phyloP scores from a whole-genome alignment of 2,797 vertebrate genomes.

The Poecilia velifera region DNA sequence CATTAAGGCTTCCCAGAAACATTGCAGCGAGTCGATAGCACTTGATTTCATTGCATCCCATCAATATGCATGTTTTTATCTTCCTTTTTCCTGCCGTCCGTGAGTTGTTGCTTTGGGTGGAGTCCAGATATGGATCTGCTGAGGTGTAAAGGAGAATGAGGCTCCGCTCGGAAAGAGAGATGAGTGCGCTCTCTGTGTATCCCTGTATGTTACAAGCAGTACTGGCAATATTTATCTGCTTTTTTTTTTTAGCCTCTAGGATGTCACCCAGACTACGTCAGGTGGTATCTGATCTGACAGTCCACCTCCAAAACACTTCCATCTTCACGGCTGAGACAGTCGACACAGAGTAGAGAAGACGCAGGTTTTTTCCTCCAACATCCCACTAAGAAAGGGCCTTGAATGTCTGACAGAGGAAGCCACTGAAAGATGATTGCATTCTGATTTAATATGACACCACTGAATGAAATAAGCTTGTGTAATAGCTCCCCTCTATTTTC shows the following conservation, averaged over 20 bases:
- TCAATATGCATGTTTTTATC: constrained; percentile 64
- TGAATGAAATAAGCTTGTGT: constrained; percentile 41
- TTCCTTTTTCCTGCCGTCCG: constrained; percentile 43
- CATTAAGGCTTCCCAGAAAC: constrained; percentile 58
- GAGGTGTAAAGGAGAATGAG: constrained; percentile 69
- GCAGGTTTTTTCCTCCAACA: constrained; percentile 36
- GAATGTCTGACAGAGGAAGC: constrained; percentile 44
- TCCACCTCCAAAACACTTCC: constrained; percentile 72
- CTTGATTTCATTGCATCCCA: constrained; percentile 63
- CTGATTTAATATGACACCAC: constrained; percentile 56
- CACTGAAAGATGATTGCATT: constrained; percentile 43
- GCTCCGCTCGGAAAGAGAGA: constrained; percentile 58
- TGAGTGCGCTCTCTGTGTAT: constrained; percentile 57
- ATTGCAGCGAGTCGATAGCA: constrained; percentile 60
- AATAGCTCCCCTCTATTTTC: constrained; percentile 44
- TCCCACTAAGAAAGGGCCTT: constrained; percentile 44
- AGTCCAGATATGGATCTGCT: constrained; percentile 74
- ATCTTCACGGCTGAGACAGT: constrained; percentile 61
- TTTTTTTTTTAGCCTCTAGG: constrained; percentile 61
- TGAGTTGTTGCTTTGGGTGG: constrained; percentile 59
- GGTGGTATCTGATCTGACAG: constrained; percentile 75
- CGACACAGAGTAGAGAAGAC: constrained; percentile 56
- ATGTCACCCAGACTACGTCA: constrained; percentile 70
- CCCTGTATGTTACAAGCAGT: constrained; percentile 55
- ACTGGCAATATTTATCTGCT: constrained; percentile 63